These are phyloP conservation scores for Bugula neritina DNA, from an alignment of 2,888 invertebrate genomes.

Conservation along the genomic window DNA sequence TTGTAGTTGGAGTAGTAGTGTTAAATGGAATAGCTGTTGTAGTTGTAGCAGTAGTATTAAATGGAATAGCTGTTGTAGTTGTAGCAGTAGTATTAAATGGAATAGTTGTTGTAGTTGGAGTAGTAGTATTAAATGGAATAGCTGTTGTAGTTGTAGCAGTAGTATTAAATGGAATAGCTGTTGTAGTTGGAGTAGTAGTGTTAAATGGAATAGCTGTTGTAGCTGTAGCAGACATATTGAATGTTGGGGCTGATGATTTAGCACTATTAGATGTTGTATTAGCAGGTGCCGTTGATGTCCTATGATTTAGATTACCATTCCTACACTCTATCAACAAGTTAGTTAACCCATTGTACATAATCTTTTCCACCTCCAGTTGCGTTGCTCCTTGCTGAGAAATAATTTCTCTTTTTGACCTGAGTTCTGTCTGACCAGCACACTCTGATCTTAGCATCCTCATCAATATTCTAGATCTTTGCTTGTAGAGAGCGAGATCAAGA, in stretches of 20 bases:
- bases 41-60: neutral
- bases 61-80: neutral
- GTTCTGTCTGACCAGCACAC: neutral
- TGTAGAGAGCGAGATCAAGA: neutral
- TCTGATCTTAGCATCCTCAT: neutral
- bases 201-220: neutral
- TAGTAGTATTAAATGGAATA: neutral
- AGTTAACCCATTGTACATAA: neutral
- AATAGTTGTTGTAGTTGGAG: neutral
- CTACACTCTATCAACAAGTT: neutral
- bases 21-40: neutral
- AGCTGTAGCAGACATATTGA: neutral
- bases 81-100: neutral
- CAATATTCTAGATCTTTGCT: neutral
- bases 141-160: neutral
- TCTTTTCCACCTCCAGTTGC: neutral
- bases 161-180: neutral
- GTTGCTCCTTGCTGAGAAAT: neutral
- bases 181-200: neutral
- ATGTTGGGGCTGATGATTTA: neutral
- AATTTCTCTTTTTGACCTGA: neutral
- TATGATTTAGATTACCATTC: too few relatives aligned
- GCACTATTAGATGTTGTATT: neutral
- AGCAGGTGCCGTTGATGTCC: neutral
- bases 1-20: too few relatives aligned